These are phyloP conservation scores for Bruchidius siliquastri DNA, from an alignment of 2,888 invertebrate species.

Conservation along the genomic window DNA sequence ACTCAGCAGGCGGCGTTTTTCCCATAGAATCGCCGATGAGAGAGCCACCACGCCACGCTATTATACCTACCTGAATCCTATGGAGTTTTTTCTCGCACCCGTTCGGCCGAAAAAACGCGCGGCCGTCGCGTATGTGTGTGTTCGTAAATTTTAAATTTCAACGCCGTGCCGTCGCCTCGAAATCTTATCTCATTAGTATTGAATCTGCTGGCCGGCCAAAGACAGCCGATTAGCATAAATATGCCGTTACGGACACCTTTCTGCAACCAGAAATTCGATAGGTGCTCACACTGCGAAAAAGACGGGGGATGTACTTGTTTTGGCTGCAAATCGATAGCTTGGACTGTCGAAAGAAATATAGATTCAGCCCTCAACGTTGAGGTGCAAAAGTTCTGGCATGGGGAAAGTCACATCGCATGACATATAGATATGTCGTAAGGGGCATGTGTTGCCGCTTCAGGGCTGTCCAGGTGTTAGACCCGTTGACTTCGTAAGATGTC, in stretches of 20 bases:
- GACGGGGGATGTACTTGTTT: neutral
- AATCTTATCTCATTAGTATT: conserved; percentile 33
- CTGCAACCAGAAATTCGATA: conserved; percentile 21
- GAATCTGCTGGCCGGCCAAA: conserved; percentile 29
- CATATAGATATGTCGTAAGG: no score
- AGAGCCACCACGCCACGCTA: neutral
- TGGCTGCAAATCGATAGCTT: neutral
- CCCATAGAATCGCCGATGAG: neutral
- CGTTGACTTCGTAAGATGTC: no score
- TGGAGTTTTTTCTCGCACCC: neutral
- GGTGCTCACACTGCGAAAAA: neutral
- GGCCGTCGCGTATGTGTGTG: neutral
- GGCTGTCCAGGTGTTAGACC: no score
- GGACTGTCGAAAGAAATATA: neutral
- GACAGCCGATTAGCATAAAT: conserved; percentile 29
- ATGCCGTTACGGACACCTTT: conserved; percentile 27
- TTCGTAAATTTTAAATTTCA: conserved; percentile 22
- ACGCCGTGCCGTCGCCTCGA: conserved; percentile 17
- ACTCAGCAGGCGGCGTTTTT: neutral
- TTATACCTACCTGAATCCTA: neutral
- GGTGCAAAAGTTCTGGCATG: neutral
- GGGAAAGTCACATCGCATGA: no score
- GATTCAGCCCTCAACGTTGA: neutral
- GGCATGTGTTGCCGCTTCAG: no score
- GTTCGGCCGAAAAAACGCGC: neutral